These are phyloP conservation scores for Acrocyrtus sp. DNA, from an alignment of 2,888 invertebrate genomes.

Conservation along the genomic window DNA sequence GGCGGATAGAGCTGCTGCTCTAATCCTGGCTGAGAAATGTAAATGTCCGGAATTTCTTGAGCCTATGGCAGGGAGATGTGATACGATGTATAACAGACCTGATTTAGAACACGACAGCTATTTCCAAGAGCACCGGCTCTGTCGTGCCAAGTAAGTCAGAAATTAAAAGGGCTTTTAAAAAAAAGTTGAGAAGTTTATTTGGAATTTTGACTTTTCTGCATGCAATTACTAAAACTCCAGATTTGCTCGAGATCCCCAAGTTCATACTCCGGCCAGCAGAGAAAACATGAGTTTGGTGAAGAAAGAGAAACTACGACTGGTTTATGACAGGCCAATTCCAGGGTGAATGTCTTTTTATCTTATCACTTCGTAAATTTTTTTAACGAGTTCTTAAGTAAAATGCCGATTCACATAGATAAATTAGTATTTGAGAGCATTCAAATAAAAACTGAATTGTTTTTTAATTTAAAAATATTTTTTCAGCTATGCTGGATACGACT, in stretches of 20 bases:
- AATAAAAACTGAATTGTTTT: background rate
- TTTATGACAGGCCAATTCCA: slow-evolving; percentile 60
- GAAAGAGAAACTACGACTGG: slow-evolving; percentile 54
- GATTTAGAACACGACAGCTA: slow-evolving; percentile 57
- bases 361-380: slow-evolving; percentile 1
- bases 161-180: background rate
- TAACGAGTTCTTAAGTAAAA: background rate
- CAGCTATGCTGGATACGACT: slow-evolving; percentile 53
- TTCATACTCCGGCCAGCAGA: slow-evolving; percentile 40
- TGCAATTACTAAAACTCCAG: slow-evolving; percentile 31
- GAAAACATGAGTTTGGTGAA: slow-evolving; percentile 58
- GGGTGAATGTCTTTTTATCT: slow-evolving; percentile 41
- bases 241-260: slow-evolving; percentile 53
- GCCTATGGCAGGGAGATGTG: slow-evolving; percentile 56
- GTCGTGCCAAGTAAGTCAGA: slow-evolving; percentile 55
- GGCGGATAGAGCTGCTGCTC: slow-evolving; percentile 20
- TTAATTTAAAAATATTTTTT: background rate
- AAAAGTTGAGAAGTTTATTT: too few relatives aligned
- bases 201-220: background rate
- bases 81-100: slow-evolving; percentile 59
- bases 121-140: slow-evolving; percentile 60
- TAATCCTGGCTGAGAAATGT: slow-evolving; percentile 20
- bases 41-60: slow-evolving; percentile 55
- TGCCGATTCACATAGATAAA: background rate
- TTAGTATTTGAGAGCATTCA: background rate